Evolutionary conservation across 1,140 invertebrate genomes (phyloP), one percentile per base, ranked within the genome.

Genomic region (Aphelinus certus): DNA sequence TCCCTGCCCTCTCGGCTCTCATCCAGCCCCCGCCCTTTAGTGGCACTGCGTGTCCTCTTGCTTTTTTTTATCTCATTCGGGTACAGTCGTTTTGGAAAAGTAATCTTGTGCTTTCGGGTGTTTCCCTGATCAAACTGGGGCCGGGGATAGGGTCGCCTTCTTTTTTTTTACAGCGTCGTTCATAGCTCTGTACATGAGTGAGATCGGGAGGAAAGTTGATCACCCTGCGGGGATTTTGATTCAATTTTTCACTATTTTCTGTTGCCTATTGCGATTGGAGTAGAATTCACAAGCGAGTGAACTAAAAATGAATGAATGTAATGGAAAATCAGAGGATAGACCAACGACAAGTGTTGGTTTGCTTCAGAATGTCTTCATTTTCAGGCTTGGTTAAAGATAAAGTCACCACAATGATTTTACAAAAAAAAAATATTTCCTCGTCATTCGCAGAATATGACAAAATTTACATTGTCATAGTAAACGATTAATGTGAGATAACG

Each of bases 31-130:
- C 2, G n/a, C 47, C 7, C 43, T 49, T 26, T 47, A 57, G 26
- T 26, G 26, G 26, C 26, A 26, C 26, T 26, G 26, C 26, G 26
- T 26, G 26, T 26, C 42, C 1, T 26, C 51, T 56, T 7, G 5
- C 7, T 6, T 3, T 26, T 62, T 71, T 71, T 71, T 62, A 53
- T 62, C 26, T 60, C 47, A 3, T 26, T 26, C 26, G 26, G 26
- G 9, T 69, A n/a, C 46, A 45, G 47, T 67, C 53, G 49, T 67
- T 60, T 71, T 71, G 26, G 9, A 62, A 61, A 63, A 71, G 69
- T 71, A 62, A 71, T 71, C 60, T 71, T 47, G 56, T 46, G 56
- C 57, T 58, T 9, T 55, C 26, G 2, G 43, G 1, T 10, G 6
- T 43, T 69, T 53, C n/a, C 53, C 2, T 4, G 56, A 69, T 61